A percentile compares a stretch with the other conserved stretches of the same genome.
phyloP scores from a whole-genome alignment of 2,797 vertebrate genomes.

The Pachyuromys duprasi region DNA sequence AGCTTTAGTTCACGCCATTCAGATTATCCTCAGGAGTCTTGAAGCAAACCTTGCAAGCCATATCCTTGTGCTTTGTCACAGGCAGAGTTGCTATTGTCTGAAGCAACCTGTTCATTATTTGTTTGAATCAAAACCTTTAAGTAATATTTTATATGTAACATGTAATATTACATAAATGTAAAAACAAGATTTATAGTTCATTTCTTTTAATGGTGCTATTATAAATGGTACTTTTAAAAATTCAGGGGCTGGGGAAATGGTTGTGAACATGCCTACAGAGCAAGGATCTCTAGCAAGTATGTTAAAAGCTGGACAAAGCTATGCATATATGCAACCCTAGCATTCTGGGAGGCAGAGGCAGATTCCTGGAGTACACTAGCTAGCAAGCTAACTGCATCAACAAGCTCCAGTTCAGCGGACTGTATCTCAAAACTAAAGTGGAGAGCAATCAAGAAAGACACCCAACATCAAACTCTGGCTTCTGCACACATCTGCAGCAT shows the following conservation, averaged over 20 bases:
- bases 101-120: background rate
- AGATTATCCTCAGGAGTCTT: conserved; percentile 45
- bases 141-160: conserved; percentile 30
- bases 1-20: background rate
- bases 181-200: background rate
- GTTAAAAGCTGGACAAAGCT: background rate
- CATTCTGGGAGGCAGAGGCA: background rate
- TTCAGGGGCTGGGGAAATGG: background rate
- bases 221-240: background rate
- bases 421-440: background rate
- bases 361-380: background rate
- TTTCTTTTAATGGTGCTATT: background rate
- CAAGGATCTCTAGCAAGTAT: background rate
- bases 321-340: background rate
- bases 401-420: background rate
- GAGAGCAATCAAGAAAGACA: background rate
- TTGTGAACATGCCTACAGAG: too few species aligned
- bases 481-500: background rate
- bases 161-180: background rate
- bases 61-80: conserved; percentile 40
- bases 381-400: background rate
- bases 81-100: background rate
- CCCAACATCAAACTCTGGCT: background rate
- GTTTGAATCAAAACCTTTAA: conserved; percentile 49
- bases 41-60: background rate